These are phyloP conservation scores for Troides aeacus DNA, from an alignment of 2,888 invertebrate species.

Conservation along the genomic window DNA sequence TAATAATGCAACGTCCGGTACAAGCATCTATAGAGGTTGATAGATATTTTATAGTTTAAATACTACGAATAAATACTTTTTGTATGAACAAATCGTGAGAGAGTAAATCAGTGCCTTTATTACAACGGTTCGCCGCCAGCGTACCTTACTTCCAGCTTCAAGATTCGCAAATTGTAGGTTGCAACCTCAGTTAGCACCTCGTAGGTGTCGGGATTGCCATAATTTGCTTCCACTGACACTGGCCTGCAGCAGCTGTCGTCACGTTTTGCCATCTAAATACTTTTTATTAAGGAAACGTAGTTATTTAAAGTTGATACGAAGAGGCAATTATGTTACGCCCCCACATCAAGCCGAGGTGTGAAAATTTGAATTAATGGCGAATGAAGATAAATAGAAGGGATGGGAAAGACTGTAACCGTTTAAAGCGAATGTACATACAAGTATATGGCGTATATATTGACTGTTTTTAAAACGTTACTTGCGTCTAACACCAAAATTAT, in stretches of 20 bases:
- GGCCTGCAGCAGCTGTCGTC: constrained; percentile 74
- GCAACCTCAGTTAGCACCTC: constrained; percentile 74
- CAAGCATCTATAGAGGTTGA: background rate
- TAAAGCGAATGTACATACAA: constrained; percentile 24
- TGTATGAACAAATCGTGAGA: constrained; percentile 37
- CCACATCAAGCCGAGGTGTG: constrained; percentile 38
- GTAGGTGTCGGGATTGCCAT: constrained; percentile 79
- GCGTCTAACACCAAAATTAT: no score
- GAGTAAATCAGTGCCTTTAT: constrained; percentile 53
- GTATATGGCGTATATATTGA: constrained; percentile 13
- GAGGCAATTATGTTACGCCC: constrained; percentile 49
- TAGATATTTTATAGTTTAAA: background rate
- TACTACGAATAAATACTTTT: background rate
- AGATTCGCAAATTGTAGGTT: constrained; percentile 73
- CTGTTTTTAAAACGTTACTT: background rate
- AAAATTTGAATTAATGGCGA: constrained; percentile 30
- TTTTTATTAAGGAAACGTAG: constrained; percentile 61
- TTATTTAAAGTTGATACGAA: constrained; percentile 61
- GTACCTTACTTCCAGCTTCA: constrained; percentile 44
- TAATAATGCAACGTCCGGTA: background rate
- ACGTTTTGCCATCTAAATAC: constrained; percentile 73
- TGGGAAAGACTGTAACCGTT: constrained; percentile 13
- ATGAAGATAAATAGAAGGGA: constrained; percentile 25
- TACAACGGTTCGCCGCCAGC: constrained; percentile 41
- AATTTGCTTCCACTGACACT: constrained; percentile 68